Conservation (phyloP, 2,797 vertebrate species). For the Epinephelus malabaricus region DNA sequence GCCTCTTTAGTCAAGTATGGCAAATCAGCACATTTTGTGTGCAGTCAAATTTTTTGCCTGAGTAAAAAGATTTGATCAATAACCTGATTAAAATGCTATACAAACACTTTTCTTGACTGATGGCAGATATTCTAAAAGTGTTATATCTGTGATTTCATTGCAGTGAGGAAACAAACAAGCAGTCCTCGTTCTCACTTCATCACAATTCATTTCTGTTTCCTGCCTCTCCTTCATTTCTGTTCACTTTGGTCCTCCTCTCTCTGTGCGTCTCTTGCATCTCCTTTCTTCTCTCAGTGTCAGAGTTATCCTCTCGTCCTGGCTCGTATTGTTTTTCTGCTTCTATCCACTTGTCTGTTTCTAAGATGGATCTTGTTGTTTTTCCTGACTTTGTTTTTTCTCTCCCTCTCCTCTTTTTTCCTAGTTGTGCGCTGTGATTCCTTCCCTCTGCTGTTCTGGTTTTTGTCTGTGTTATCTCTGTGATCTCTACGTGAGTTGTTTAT, state of each 20-base stretch:
- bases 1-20: neutral
- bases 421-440: constrained; percentile 62
- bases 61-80: neutral
- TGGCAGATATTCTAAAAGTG: constrained; percentile 8
- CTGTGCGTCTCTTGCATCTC: constrained; percentile 24
- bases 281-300: constrained; percentile 43
- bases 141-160: constrained; percentile 34
- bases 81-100: neutral
- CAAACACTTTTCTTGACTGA: constrained; percentile 5
- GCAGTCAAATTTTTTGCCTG: neutral
- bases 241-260: constrained; percentile 34
- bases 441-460: constrained; percentile 55
- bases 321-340: constrained; percentile 38
- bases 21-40: neutral
- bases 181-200: constrained; percentile 17
- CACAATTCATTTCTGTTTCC: constrained; percentile 20
- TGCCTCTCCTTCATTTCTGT: constrained; percentile 10
- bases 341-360: constrained; percentile 41
- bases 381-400: constrained; percentile 29
- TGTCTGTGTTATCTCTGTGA: constrained; percentile 72
- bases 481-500: constrained; percentile 74
- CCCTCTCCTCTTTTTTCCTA: constrained; percentile 17
- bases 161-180: constrained; percentile 34
- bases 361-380: constrained; percentile 51
- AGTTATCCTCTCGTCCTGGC: constrained; percentile 45